Conservation (phyloP, 2,113 vertebrate genomes). For the Odobenus rosmarus region DNA sequence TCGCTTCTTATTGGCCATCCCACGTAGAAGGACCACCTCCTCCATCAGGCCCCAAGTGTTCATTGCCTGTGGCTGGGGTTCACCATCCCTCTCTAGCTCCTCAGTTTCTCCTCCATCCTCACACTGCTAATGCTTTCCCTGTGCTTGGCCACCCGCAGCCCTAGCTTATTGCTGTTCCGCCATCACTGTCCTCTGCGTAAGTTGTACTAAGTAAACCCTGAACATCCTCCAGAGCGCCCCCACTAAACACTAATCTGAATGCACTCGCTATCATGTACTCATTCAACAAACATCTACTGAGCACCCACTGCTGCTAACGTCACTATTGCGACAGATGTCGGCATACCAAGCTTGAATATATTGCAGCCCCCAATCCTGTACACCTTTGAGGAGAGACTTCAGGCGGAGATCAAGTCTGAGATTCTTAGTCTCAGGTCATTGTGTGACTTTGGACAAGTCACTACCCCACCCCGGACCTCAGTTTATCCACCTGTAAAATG, state of each 20-base stretch:
- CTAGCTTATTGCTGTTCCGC: not conserved
- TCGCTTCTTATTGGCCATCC: not conserved
- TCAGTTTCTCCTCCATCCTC: too few species aligned
- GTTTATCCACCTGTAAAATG: not conserved
- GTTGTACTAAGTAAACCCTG: not conserved
- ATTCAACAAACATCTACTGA: not conserved
- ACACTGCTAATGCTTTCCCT: not conserved
- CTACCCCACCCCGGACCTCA: not conserved
- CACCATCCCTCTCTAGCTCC: accelerated
- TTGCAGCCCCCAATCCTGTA: not conserved
- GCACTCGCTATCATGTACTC: too few species aligned
- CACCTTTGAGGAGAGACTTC: not conserved
- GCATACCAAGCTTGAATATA: not conserved
- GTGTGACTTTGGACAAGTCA: not conserved
- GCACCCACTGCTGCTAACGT: not conserved
- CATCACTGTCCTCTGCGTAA: not conserved
- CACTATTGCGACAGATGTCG: not conserved
- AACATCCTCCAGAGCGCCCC: not conserved
- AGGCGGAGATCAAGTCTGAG: not conserved
- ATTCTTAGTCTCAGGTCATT: not conserved
- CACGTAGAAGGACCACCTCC: not conserved
- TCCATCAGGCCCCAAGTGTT: too few species aligned
- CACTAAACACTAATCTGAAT: not conserved
- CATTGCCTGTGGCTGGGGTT: not conserved
- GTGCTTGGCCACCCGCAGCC: not conserved